phyloP scores from a whole-genome alignment of 1,140 invertebrate genomes.

The Polyergus mexicanus region DNA sequence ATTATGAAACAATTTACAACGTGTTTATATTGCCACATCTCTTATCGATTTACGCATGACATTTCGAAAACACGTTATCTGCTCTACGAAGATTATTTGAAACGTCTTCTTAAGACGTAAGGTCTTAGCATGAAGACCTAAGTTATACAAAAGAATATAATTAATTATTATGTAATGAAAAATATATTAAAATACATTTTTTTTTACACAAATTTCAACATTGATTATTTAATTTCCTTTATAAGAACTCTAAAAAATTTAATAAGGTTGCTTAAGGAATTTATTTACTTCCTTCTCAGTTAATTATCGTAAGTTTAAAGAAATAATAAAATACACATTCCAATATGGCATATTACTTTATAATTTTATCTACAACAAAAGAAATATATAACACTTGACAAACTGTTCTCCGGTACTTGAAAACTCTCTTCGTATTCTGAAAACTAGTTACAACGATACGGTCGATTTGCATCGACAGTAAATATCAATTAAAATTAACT shows the following conservation, averaged over 20 bases:
- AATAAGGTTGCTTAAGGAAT: background rate
- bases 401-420: background rate
- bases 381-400: background rate
- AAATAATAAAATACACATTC: background rate
- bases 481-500: background rate
- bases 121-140: no score
- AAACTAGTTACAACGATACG: background rate
- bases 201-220: background rate
- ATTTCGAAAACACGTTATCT: conserved; percentile 47
- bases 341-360: conserved; percentile 30
- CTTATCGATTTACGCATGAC: conserved; percentile 31
- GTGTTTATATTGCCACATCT: conserved; percentile 14
- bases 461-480: background rate
- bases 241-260: background rate
- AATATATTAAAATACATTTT: background rate
- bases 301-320: background rate
- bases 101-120: background rate
- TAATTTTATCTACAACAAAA: background rate
- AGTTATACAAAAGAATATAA: background rate
- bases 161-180: background rate
- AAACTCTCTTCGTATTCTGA: conserved; percentile 11
- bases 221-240: background rate
- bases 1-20: conserved; percentile 11
- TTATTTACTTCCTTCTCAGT: background rate
- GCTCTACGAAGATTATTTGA: background rate